Evolutionary conservation across 2,888 invertebrate species (phyloP).

Genomic region (Patella ulyssiponensis): DNA sequence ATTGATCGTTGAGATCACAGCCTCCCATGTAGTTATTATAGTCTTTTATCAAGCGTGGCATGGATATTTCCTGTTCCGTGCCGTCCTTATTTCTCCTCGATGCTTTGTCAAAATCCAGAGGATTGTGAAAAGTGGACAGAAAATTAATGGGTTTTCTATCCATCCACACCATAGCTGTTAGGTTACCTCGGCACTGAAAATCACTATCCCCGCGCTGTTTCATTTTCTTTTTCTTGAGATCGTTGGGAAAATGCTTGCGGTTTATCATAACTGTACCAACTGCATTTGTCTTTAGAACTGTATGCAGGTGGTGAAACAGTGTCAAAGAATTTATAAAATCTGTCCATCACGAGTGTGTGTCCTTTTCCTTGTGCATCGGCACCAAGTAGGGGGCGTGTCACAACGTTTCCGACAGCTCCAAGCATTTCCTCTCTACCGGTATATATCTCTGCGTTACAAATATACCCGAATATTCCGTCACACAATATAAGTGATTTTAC

Average conservation of each 20-base stretch:
- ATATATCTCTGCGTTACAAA: slow-evolving; percentile 26
- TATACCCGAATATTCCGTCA: slow-evolving; percentile 25
- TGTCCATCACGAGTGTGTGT: slow-evolving; percentile 30
- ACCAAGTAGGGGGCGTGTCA: slow-evolving; percentile 21
- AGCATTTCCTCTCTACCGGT: slow-evolving; percentile 13
- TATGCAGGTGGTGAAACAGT: slow-evolving; percentile 26
- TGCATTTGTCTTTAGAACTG: slow-evolving; percentile 2
- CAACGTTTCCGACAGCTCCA: slow-evolving; percentile 20
- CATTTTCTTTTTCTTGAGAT: slow-evolving; percentile 20
- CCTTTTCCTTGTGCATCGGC: slow-evolving; percentile 17
- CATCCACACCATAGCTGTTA: slow-evolving; percentile 19
- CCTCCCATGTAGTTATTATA: slow-evolving; percentile 10
- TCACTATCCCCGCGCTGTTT: neutral
- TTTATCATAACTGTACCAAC: slow-evolving; percentile 22
- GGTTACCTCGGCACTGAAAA: slow-evolving; percentile 8
- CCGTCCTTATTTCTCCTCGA: slow-evolving; percentile 8
- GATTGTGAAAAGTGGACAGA: slow-evolving; percentile 13
- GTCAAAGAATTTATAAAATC: slow-evolving; percentile 30
- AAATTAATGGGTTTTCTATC: slow-evolving; percentile 18
- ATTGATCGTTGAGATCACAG: neutral
- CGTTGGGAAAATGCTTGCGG: slow-evolving; percentile 19
- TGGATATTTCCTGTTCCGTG: neutral
- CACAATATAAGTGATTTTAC: slow-evolving; percentile 28
- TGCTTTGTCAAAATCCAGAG: neutral
- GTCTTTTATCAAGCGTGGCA: neutral